These are phyloP conservation scores for Caenorhabditis parvicauda DNA, from an alignment of 2,888 invertebrate species.

Conservation along the genomic window DNA sequence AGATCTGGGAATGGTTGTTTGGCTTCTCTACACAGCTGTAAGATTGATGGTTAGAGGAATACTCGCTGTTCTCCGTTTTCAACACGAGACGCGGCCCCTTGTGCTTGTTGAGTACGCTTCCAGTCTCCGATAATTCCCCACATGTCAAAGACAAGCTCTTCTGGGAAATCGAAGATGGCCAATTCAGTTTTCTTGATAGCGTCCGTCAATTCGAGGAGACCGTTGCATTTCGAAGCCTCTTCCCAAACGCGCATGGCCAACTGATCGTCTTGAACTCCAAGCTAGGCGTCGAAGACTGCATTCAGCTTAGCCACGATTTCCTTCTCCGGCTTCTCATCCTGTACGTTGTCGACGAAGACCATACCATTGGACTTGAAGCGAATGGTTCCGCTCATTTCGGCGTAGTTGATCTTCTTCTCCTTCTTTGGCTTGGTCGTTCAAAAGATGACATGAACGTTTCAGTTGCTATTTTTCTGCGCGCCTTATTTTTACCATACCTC, in stretches of 20 bases:
- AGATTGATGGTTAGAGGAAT: no score
- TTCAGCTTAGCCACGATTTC: slow-evolving; percentile 82
- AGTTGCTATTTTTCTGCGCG: no score
- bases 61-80: no score
- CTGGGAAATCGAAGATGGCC: slow-evolving; percentile 89
- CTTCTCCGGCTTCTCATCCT: slow-evolving; percentile 20
- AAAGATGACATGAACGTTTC: no score
- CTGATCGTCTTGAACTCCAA: slow-evolving; percentile 90
- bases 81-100: no score
- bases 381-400: slow-evolving; percentile 83
- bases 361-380: slow-evolving; percentile 88
- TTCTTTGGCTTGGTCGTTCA: no score
- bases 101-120: no score
- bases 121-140: slow-evolving; percentile 71
- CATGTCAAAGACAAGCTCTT: slow-evolving; percentile 92
- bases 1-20: no score
- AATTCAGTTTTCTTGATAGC: slow-evolving; percentile 72
- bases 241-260: slow-evolving; percentile 86
- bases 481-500: no score
- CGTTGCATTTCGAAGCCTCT: slow-evolving; percentile 68
- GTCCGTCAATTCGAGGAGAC: slow-evolving; percentile 34
- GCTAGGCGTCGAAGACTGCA: slow-evolving; percentile 82
- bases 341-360: slow-evolving; percentile 78
- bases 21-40: no score
- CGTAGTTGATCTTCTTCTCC: no score